Evolutionary conservation across 2,113 vertebrate species (phyloP).

Genomic region (Cottus gobio): DNA sequence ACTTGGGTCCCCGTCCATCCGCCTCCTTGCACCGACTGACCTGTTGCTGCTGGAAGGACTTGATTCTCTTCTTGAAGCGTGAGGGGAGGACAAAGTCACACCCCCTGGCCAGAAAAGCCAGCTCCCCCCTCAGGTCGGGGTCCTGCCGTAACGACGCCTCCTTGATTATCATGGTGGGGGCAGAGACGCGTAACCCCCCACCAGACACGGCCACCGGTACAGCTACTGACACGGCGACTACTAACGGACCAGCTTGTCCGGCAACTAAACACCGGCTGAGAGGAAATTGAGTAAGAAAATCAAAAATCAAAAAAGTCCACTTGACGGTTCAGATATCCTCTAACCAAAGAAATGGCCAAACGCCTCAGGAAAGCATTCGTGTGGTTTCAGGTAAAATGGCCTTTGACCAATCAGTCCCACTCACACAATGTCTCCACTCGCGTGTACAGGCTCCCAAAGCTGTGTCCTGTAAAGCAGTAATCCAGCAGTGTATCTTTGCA

Average conservation of each 20-base stretch:
- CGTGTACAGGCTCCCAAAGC: constrained; percentile 22
- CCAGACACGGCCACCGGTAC: constrained; percentile 54
- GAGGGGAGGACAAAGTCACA: constrained; percentile 99
- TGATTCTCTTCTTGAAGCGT: constrained; percentile 97
- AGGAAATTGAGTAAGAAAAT: background rate
- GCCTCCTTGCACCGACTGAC: constrained; percentile 81
- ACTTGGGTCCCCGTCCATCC: constrained; percentile 10
- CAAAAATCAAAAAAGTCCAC: constrained; percentile 8
- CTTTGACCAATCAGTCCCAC: constrained; percentile 10
- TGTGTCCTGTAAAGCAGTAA: constrained; percentile 23
- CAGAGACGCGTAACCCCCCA: constrained; percentile 49
- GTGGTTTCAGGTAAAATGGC: constrained; percentile 32
- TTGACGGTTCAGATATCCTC: constrained; percentile 34
- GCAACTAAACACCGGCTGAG: background rate
- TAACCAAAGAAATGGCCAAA: constrained; percentile 17
- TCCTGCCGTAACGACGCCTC: constrained; percentile 95
- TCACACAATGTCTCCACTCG: constrained; percentile 23
- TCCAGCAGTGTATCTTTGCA: constrained; percentile 52
- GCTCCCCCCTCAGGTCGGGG: constrained; percentile 96
- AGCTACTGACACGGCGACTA: constrained; percentile 38
- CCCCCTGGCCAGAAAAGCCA: constrained; percentile 96
- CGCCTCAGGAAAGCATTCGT: constrained; percentile 60
- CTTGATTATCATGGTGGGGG: constrained; percentile 97
- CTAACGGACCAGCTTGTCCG: constrained; percentile 8
- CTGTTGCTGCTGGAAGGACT: constrained; percentile 98